Base-by-base conservation (phyloP, 2,888 invertebrate species). In the Caenorhabditis wallacei region DNA sequence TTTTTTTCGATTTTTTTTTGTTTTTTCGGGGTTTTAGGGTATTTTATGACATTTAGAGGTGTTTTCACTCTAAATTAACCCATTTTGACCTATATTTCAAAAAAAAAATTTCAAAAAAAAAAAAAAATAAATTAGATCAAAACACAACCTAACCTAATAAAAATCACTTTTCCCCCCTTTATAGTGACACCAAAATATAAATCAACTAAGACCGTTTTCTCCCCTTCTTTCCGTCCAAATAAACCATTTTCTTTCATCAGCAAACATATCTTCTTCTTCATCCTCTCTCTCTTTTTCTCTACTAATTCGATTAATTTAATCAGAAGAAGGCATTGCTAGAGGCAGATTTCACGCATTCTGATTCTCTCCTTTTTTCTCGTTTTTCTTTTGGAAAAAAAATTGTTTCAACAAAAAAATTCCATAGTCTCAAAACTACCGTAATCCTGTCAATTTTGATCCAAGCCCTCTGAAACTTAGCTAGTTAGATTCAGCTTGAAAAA, bases 241-340 rank as follows among this genome's bases (percentile, higher is more conserved):
- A 43, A 57, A 24, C 53, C 37, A n/a, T 43, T 30, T 18, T 30
- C 48, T 43, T n/a, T 71, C 11, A 18, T 8, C 43, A 3, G n/a
- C 43, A 30, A 5, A 30, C 35, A 35, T 46, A 18, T n/a, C 35
- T 72, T 51, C 48, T 40, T 37, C 13, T 37, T 18, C n/a, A 11
- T 11, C 11, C 18, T 24, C 30, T 48, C 51, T 35, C n/a, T 48
- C 43, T 51, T 26, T 54, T n/a, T 43, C 43, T 30, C 30, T 26
- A 37, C 66, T 66, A 66, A 66, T 66, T 66, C 66, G 66, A 66
- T 66, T 66, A 66, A 66, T 53, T 66, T 53, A 66, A 66, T 66
- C 66, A 66, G 10, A 63, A 46, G 24, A 63, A 20, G 35, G 35
- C 0, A n/a, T 8, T 11, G 51, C 11, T 11, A 22, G 10, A 48